These are phyloP conservation scores for Scomberomorus guttatus DNA, from an alignment of 2,797 vertebrate species.

Conservation along the genomic window DNA sequence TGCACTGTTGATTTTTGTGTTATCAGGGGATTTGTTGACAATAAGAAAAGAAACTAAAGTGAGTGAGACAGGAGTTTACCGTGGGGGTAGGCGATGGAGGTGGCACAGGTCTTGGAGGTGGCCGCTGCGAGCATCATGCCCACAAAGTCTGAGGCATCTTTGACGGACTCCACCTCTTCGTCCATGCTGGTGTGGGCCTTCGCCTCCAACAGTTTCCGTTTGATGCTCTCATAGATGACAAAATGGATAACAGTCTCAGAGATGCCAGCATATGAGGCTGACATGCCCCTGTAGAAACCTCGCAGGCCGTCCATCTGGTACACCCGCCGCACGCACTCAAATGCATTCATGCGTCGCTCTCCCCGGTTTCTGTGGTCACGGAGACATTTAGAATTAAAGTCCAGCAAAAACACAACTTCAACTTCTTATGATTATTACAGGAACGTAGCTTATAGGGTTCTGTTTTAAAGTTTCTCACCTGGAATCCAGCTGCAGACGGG, in stretches of 20 bases:
- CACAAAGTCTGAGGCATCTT: conserved; percentile 95
- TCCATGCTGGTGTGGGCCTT: conserved; percentile 91
- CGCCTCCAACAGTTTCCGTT: conserved; percentile 90
- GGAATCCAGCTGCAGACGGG: conserved; percentile 96
- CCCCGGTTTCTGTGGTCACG: conserved; percentile 89
- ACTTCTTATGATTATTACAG: neutral
- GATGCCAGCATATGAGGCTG: conserved; percentile 98
- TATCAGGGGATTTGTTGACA: too few relatives aligned
- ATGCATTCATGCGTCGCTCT: conserved; percentile 93
- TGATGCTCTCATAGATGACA: conserved; percentile 99
- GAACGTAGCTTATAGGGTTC: neutral
- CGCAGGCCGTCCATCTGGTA: conserved; percentile 93
- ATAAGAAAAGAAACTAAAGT: neutral
- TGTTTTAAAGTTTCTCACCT: conserved; percentile 89
- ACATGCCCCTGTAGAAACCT: conserved; percentile 99
- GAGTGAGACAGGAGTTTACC: conserved; percentile 55
- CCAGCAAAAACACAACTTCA: neutral
- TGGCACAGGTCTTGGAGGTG: conserved; percentile 98
- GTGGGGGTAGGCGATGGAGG: conserved; percentile 92
- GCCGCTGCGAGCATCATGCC: conserved; percentile 99
- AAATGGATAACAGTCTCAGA: conserved; percentile 99
- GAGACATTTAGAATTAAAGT: neutral
- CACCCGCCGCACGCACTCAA: conserved; percentile 93
- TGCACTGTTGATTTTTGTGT: too few relatives aligned
- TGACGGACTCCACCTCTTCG: conserved; percentile 90